Evolutionary conservation across 2,113 vertebrate species (phyloP).

Genomic region (Gopherus flavomarginatus): DNA sequence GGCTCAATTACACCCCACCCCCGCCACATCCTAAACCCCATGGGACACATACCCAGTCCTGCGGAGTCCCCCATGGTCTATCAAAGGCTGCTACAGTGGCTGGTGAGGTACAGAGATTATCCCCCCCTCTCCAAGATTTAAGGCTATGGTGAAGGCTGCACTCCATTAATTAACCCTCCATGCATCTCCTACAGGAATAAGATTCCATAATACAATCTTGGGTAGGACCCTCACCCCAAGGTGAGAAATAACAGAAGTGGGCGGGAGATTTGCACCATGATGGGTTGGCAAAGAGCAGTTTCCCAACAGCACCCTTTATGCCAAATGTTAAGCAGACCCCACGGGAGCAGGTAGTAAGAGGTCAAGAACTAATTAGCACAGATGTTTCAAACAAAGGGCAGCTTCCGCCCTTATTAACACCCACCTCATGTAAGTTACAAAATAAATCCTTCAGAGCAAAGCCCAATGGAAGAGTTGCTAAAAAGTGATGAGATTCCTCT

Average conservation of each 20-base stretch:
- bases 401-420: background rate
- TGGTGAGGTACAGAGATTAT: background rate
- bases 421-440: constrained; percentile 10
- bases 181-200: rapidly evolving
- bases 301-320: background rate
- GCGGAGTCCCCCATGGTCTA: rapidly evolving
- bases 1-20: background rate
- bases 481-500: constrained; percentile 32
- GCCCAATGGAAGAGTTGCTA: background rate
- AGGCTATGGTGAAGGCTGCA: background rate
- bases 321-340: rapidly evolving
- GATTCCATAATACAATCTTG: rapidly evolving
- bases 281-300: rapidly evolving
- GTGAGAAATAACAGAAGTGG: rapidly evolving
- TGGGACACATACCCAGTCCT: background rate
- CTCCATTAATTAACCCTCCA: background rate
- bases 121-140: background rate
- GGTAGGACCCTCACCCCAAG: background rate
- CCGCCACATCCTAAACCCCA: background rate
- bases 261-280: rapidly evolving
- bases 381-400: constrained; percentile 13
- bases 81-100: rapidly evolving
- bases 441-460: constrained; percentile 3
- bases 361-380: background rate
- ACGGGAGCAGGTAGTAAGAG: background rate